Evolutionary conservation across 2,888 invertebrate genomes (phyloP), one percentile per base, ranked within the genome.

Genomic region (Brenthis hecate): DNA sequence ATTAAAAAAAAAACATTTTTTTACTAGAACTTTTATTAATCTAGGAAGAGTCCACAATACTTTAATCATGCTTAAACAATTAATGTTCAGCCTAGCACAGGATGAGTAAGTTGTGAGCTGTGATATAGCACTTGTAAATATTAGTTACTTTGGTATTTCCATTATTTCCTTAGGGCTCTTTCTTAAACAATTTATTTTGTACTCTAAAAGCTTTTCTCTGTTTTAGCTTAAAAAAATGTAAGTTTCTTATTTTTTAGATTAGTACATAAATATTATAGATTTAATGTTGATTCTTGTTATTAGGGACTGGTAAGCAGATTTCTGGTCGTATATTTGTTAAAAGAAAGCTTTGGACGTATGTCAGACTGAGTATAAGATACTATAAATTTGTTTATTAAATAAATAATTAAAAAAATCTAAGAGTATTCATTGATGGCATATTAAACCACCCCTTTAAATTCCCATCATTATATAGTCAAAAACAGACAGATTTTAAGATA

Each of bases 311-410:
- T 78, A 80, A 80, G 80, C 80, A 81, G 77, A 77, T 76, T 79
- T 83, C 83, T 81, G 79, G 78, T 82, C 81, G 82, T 82, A 81
- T 85, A 85, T 85, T 84, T 86, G 85, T 73, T 86, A 85, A 56
- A 82, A 85, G 84, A 86, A 84, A 85, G 84, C 85, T 79, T 81
- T 80, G 80, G 78, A 82, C 78, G 75, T 80, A 78, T 84, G 86
- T 89, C 86, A 85, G 91, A 92, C 92, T 91, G 91, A 92, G 87
- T 88, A 88, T 89, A 87, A 86, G 86, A 86, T 87, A 89, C 83
- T 88, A 87, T 85, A 78, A 83, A 83, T 87, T 83, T 88, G 88
- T 87, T 90, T 87, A 88, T 84, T 85, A 78, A 89, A 88, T 87
- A 87, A 87, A 87, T 74, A 65, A 75, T 75, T 76, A 80, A 83